These are phyloP conservation scores for Bolborhynchus lineola DNA, from an alignment of 2,113 vertebrate genomes.

Conservation along the genomic window DNA sequence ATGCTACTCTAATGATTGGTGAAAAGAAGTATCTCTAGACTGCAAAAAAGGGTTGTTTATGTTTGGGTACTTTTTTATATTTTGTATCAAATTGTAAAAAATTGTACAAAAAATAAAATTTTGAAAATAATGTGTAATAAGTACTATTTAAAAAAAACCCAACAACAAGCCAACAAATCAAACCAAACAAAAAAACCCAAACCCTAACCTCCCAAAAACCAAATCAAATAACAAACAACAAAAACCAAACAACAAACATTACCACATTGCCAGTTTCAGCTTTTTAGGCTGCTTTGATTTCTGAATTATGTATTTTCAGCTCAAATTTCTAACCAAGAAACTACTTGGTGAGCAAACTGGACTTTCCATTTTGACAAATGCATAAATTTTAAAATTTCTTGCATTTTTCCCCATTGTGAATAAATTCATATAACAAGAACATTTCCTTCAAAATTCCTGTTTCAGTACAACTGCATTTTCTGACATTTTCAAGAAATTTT, in stretches of 20 bases:
- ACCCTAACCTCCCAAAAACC: background rate
- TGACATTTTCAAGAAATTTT: background rate
- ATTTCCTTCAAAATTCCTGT: background rate
- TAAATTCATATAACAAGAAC: background rate
- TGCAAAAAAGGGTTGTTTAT: background rate
- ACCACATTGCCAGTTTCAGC: background rate
- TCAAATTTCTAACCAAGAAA: background rate
- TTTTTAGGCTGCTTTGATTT: background rate
- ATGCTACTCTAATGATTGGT: background rate
- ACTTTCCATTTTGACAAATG: background rate
- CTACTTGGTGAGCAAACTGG: rapidly evolving
- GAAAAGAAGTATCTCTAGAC: background rate
- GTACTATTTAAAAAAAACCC: no score
- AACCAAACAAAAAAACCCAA: background rate
- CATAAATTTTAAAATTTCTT: background rate
- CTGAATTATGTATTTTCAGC: background rate
- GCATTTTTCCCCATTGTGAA: background rate
- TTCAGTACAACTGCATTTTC: background rate
- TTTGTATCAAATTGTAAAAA: background rate
- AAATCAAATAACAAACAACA: background rate
- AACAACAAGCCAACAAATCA: background rate
- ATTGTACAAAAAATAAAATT: background rate
- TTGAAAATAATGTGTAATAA: background rate
- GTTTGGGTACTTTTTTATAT: no score
- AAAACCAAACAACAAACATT: background rate